Evolutionary conservation across 2,797 vertebrate genomes (phyloP), one percentile per base, ranked within the genome.

Genomic region (Molossus molossus): DNA sequence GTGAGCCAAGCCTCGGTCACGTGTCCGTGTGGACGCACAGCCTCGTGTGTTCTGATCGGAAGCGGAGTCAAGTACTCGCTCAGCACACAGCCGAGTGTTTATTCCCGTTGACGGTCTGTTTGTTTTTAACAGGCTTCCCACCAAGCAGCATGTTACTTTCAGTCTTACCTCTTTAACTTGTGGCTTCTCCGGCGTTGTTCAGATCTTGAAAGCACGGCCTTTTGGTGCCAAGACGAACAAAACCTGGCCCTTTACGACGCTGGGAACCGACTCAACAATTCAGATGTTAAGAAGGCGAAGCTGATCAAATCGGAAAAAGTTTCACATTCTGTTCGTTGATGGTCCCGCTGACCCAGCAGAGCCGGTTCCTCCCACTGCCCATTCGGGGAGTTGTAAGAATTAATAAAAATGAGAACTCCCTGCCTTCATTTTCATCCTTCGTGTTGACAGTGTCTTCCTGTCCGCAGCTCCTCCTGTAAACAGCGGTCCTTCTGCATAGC

Each of bases 191-290:
- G 14, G 58, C 65, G 86, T 27, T 48, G n/a, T 65, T 75, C 81
- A 2, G 57, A 55, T 67, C 92, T 85, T 60, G 50, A 75, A 94
- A 92, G 57, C 80, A 55, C 40, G 18, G 50, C 53, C 5, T 69
- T 84, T 29, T 10, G 83, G 90, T 55, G 94, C 95, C 97, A 96
- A 97, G 91, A 97, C 92, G 11, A 97, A 96, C 93, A 95, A 87
- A 95, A 85, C 45, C 81, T 58, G 87, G 53, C 76, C 94, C 87
- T 85, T 96, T 83, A 77, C 75, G 62, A 1, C 45, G 85, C 67
- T 96, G 95, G 96, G 91, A 94, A 77, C 12, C 4, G 81, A 48
- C 72, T 86, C 95, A 95, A 84, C 45, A 75, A 91, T 79, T 81
- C 87, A 94, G 77, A 89, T 77, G 45, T 33, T 40, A 65, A 9